Conservation (phyloP, 2,113 vertebrate genomes). For the Chaenocephalus aceratus region DNA sequence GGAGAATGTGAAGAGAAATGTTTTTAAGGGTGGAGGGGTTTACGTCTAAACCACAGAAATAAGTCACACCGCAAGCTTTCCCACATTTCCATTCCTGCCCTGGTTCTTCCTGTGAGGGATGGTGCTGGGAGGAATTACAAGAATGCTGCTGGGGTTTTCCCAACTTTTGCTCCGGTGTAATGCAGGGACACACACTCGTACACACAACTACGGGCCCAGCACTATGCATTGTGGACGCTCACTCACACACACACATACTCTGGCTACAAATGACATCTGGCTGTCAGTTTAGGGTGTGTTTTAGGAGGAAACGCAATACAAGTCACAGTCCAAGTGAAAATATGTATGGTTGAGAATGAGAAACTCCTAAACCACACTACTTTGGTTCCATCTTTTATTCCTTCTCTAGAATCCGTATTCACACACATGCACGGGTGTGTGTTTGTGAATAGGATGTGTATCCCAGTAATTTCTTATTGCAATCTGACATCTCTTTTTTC, state of each 20-base stretch:
- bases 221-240: constrained; percentile 35
- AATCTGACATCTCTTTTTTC: constrained; percentile 47
- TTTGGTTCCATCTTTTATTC: constrained; percentile 19
- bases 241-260: constrained; percentile 20
- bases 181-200: constrained; percentile 44
- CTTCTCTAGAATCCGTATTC: constrained; percentile 9
- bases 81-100: constrained; percentile 62
- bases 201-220: constrained; percentile 18
- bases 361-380: constrained; percentile 15
- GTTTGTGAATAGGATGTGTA: not conserved
- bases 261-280: constrained; percentile 63
- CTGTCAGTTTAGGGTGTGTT: constrained; percentile 72
- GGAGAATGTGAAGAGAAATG: constrained; percentile 50
- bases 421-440: not conserved
- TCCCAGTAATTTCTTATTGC: constrained; percentile 16
- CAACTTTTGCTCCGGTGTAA: constrained; percentile 63
- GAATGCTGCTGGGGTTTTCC: constrained; percentile 83
- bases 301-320: constrained; percentile 71
- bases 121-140: constrained; percentile 76
- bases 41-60: constrained; percentile 61
- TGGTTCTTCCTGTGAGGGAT: constrained; percentile 64
- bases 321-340: constrained; percentile 70
- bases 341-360: constrained; percentile 63
- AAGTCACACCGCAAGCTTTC: constrained; percentile 58
- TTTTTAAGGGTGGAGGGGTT: not conserved